Base-by-base conservation (phyloP, 2,797 vertebrate species). In the Lepus townsendii region DNA sequence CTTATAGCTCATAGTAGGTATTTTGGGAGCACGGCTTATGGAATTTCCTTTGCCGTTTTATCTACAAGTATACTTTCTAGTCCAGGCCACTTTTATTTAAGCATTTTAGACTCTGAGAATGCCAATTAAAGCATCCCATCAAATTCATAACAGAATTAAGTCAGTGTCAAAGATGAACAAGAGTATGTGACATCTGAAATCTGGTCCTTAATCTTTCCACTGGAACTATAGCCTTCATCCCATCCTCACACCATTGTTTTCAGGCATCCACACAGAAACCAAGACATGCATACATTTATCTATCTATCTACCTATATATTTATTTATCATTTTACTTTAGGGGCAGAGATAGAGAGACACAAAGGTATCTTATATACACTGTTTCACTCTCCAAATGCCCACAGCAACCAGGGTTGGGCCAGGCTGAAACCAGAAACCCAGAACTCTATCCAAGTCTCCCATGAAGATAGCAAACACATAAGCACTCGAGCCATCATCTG, bases 181-280 rank as follows among this genome's bases (percentile, higher is more conserved):
- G 86, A 97, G 65, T 72, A 0, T 2, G 5, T 84, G 71, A 73
- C 96, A 35, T 94, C 87, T 84, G 76, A 47, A 91, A 73, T 38
- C 90, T 91, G 93, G 93, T 68, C 80, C 76, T 84, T 82, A 83
- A 91, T 93, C 76, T 91, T 42, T 17, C n/a, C 57, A 2, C 90
- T 57, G 1, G 83, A 77, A 13, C 77, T 82, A 63, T 32, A 35
- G 3, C 52, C 68, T 93, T 95, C 60, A 71, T 95, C 52, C 88
- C 54, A 69, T 35, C 97, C 65, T 94, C n/a, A 16, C 71, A 84
- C 83, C 77, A 7, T 91, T 96, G 50, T 96, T 7, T 95, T 96
- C 80, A 94, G 68, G 35, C 17, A n/a, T 66, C 94, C 42, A 47
- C 42, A 47, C 42, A 47, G 42, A 47, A 47, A 47, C 42, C 42